Conservation (phyloP, 2,797 vertebrate species). For the Gambelia wislizenii region DNA sequence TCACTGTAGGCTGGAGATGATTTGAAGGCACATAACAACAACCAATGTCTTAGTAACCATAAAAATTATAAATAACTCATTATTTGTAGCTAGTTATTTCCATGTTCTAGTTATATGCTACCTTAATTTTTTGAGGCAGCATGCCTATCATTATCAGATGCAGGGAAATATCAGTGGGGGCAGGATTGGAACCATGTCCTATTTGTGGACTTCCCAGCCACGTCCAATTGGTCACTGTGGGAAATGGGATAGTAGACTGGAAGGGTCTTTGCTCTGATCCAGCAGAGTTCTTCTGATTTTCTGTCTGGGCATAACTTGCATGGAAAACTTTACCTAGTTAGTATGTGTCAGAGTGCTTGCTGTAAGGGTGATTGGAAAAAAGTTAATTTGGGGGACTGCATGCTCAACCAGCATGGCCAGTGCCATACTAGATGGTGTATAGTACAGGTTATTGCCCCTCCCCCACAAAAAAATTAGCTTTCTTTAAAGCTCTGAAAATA, state of each 20-base stretch:
- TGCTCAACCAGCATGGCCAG: too few species aligned
- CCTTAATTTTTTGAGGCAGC: not conserved
- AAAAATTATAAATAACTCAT: not conserved
- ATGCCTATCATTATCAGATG: not conserved
- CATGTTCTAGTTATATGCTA: not conserved
- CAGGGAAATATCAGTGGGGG: not conserved
- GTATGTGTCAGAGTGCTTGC: not conserved
- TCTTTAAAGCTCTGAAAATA: not conserved
- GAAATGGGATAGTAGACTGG: not conserved
- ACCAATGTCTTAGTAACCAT: too few species aligned
- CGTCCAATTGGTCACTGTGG: not conserved
- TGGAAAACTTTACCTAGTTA: slow-evolving; percentile 5
- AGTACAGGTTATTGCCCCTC: too few species aligned
- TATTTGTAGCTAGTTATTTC: not conserved
- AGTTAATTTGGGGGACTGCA: too few species aligned
- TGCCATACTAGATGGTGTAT: too few species aligned
- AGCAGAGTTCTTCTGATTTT: not conserved
- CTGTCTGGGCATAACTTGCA: not conserved
- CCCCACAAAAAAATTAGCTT: too few species aligned
- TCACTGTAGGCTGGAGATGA: too few species aligned
- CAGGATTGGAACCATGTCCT: not conserved
- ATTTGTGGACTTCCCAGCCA: not conserved
- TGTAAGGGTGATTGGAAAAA: too few species aligned
- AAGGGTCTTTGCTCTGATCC: not conserved
- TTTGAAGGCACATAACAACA: too few species aligned